Base-by-base conservation (phyloP, 1,140 invertebrate species). In the Nephotettix cincticeps region DNA sequence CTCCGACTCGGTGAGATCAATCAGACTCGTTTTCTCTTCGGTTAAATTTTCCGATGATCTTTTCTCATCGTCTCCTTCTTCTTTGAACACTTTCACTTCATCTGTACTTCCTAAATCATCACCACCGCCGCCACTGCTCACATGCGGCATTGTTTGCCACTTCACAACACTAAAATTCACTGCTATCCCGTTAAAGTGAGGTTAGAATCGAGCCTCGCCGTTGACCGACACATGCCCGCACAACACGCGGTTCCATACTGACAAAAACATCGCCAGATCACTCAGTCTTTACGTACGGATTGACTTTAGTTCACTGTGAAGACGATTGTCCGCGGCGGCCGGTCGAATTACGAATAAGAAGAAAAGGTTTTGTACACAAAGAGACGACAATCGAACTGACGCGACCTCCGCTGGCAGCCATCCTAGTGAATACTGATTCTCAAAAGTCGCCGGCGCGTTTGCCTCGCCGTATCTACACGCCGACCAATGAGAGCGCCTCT, bases 21-120 rank as follows among this genome's bases (percentile, higher is more conserved):
- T 96, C 73, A 97, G 87, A 80, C 94, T 95, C 79, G 93, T 93
- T 85, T 97, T 97, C 82, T 96, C 94, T 84, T 97, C 95, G 73
- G 91, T 92, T 79, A 97, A 87, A 84, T 95, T 95, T 86, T 96
- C 94, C 68, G 93, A 95, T 79, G 91, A 93, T 78, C 91, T 89
- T 84, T 93, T 92, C 81, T 96, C 94, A 83, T 94, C 93, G 82
- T 96, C 94, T 64, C 93, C 94, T 84, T 97, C 94, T 88, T 96
- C 92, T 84, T 96, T 96, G 83, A 96, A 97, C 79, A 97, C 93
- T 87, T 97, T 97, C 81, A 97, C 93, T 87, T 97, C 95, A 86
- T 97, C 95, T 79, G 93, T 94, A 83, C 93, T 95, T 84, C 93
- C 93, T 85, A 96, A 91, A 90, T 97, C 94, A 86, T 96, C 93